Evolutionary conservation across 2,797 vertebrate species (phyloP).

Genomic region (Lacerta agilis): DNA sequence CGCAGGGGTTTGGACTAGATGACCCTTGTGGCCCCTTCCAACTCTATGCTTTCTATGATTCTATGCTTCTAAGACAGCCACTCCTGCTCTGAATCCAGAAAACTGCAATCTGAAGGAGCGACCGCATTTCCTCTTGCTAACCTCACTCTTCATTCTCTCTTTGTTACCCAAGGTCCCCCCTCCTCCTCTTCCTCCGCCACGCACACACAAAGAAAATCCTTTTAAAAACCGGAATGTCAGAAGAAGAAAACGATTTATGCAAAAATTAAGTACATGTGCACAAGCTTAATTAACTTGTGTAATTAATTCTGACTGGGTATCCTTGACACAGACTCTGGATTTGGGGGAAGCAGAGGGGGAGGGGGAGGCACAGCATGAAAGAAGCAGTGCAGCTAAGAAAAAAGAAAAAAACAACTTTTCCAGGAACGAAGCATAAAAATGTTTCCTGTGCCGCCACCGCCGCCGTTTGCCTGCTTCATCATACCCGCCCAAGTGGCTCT

Average conservation of each 20-base stretch:
- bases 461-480: fast-evolving
- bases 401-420: neutral
- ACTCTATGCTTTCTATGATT: no score
- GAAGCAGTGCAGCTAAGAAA: neutral
- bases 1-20: no score
- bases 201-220: neutral
- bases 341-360: neutral
- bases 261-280: conserved; percentile 12
- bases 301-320: conserved; percentile 18
- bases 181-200: no score
- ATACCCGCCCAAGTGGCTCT: neutral
- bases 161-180: no score
- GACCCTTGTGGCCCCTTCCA: no score
- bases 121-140: neutral
- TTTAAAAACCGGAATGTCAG: neutral
- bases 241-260: neutral
- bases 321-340: neutral
- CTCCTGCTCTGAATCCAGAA: neutral
- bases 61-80: neutral
- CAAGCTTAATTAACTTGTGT: conserved; percentile 27
- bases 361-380: neutral
- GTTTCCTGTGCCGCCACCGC: neutral
- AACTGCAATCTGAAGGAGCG: neutral
- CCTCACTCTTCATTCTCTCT: neutral
- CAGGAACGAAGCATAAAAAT: neutral